Conservation (phyloP, 2,113 vertebrate species). For the Excalfactoria chinensis region DNA sequence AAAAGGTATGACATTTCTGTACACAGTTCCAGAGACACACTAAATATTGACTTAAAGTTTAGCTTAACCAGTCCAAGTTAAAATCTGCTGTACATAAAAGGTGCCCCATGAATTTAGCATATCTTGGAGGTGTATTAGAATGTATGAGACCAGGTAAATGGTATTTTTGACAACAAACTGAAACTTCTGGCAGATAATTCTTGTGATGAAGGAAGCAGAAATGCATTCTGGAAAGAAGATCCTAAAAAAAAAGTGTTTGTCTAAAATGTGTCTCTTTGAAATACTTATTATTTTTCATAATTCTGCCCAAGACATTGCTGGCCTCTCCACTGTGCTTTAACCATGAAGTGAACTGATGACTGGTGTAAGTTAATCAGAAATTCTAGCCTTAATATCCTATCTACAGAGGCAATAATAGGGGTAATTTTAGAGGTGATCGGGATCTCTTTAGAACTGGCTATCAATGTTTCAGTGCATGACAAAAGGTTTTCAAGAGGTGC, state of each 20-base stretch:
- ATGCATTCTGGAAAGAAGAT: neutral
- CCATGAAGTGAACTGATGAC: neutral
- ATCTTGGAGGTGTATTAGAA: neutral
- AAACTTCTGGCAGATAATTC: neutral
- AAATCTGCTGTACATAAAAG: neutral
- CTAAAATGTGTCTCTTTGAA: neutral
- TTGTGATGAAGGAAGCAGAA: neutral
- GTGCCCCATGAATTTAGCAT: neutral
- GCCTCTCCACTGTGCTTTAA: neutral
- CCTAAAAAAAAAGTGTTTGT: neutral
- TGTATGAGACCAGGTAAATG: neutral
- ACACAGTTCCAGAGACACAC: neutral
- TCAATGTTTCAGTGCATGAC: neutral
- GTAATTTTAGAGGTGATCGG: neutral
- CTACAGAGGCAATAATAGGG: neutral
- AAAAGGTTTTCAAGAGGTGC: neutral
- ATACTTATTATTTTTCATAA: neutral
- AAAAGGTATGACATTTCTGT: neutral
- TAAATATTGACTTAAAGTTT: neutral
- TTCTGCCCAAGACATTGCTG: neutral
- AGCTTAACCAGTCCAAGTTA: neutral
- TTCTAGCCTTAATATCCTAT: neutral
- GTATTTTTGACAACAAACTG: slow-evolving; percentile 4
- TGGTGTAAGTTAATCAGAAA: neutral
- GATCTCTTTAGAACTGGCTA: neutral